Conservation (phyloP, 2,888 invertebrate species). For the Brenthis hecate region DNA sequence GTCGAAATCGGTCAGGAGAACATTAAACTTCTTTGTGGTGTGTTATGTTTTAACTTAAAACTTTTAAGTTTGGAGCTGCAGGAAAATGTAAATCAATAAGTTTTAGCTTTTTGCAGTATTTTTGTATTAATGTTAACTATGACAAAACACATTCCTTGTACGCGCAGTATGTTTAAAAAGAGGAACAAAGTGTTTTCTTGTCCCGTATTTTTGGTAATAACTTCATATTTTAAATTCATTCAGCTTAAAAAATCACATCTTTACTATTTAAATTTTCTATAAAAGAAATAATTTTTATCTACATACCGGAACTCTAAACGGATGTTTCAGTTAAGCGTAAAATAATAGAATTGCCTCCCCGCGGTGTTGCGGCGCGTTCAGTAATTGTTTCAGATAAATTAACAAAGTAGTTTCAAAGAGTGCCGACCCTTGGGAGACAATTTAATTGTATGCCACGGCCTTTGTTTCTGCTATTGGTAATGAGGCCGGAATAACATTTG, state of each 20-base stretch:
- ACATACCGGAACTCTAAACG: constrained; percentile 38
- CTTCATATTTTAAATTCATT: not conserved
- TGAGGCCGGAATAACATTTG: constrained; percentile 38
- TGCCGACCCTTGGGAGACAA: constrained; percentile 65
- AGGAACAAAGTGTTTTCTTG: not conserved
- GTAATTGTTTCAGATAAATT: constrained; percentile 80
- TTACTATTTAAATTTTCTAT: not conserved
- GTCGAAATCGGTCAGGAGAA: no score
- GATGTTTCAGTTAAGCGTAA: constrained; percentile 58
- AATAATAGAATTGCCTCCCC: constrained; percentile 67
- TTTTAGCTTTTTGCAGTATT: no score
- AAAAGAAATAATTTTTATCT: not conserved
- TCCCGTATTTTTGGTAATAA: not conserved
- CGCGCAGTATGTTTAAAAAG: no score
- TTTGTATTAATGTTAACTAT: no score
- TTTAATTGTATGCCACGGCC: constrained; percentile 67
- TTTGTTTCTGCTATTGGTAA: constrained; percentile 63
- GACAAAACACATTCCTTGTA: no score
- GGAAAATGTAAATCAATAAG: no score
- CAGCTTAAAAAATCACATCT: not conserved
- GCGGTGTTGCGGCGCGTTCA: constrained; percentile 63
- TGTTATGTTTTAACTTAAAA: no score
- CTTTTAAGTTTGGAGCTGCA: no score
- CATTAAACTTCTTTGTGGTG: no score
- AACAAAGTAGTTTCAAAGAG: constrained; percentile 77